Base-by-base conservation (phyloP, 2,113 vertebrate species). In the Salvelinus sp. region DNA sequence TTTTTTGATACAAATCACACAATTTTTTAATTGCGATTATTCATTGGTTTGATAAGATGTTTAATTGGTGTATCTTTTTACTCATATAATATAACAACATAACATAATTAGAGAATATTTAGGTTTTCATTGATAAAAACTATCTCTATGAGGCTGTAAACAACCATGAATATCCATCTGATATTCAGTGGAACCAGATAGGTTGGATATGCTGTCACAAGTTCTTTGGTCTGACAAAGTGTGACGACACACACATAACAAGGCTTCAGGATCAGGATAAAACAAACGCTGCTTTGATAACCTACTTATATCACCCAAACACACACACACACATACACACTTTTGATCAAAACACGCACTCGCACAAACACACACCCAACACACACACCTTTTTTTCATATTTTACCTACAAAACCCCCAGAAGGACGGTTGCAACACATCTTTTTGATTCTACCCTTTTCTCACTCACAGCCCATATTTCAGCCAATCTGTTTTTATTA, bases 401-500 rank as follows among this genome's bases (percentile, higher is more conserved):
- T 58, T 33, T 2, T n/a, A 30, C 70, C 27, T 1, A 28, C 38
- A 65, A 23, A 77, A 67, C 63, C 3, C 50, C 50, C 50, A 57
- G n/a, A 18, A 63, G 62, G 74, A n/a, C 27, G 12, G 20, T 60
- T 22, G 2, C 54, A 47, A 78, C 22, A 38, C 68, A 33, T n/a
- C n/a, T 62, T 22, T 76, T 62, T 2, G 20, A 58, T 20, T 22
- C 0, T 6, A 9, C 60, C 69, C 30, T 69, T 33, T 77, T 18
- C 28, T 64, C n/a, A 13, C 2, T 60, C 20, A 48, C 27, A 2
- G 3, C 74, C 50, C 23, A 69, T 65, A 78, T 74, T 64, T 48
- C 65, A 75, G 48, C 70, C 33, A 60, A 80, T 67, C 25, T 20
- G 28, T 73, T 86, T 88, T 83, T 72, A 88, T 75, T 57, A 81